phyloP scores from a whole-genome alignment of 2,888 invertebrate genomes.

The Napeogenes inachia region DNA sequence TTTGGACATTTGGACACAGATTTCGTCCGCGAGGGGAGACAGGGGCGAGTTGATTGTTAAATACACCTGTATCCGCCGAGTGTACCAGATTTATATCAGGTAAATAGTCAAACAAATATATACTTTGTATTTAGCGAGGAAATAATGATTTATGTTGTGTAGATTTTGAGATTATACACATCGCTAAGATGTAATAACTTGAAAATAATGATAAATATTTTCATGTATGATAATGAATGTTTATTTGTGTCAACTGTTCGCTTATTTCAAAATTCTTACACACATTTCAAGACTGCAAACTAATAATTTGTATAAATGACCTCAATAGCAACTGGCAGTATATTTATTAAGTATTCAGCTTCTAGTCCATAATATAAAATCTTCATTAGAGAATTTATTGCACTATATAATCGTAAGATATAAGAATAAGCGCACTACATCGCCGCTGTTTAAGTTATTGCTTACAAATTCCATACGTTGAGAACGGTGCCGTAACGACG shows the following conservation, averaged over 20 bases:
- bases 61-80: conserved; percentile 65
- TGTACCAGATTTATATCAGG: conserved; percentile 61
- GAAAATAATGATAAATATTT: no score
- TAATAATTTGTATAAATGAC: no score
- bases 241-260: no score
- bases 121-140: background rate
- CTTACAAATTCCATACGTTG: conserved; percentile 70
- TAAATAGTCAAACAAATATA: conserved; percentile 27
- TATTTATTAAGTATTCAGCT: background rate
- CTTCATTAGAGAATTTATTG: conserved; percentile 27
- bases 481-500: conserved; percentile 57
- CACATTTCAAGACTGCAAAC: no score
- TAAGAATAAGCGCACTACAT: conserved; percentile 49
- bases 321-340: no score
- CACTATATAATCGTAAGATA: conserved; percentile 46
- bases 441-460: conserved; percentile 60
- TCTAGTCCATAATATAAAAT: conserved; percentile 16
- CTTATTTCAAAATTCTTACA: no score
- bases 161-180: no score
- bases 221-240: no score
- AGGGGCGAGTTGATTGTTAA: conserved; percentile 33
- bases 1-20: conserved; percentile 29
- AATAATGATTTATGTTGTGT: background rate
- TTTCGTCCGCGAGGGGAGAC: conserved; percentile 29
- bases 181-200: no score